phyloP scores from a whole-genome alignment of 2,797 vertebrate genomes.

The Orientallactaga sibirica region DNA sequence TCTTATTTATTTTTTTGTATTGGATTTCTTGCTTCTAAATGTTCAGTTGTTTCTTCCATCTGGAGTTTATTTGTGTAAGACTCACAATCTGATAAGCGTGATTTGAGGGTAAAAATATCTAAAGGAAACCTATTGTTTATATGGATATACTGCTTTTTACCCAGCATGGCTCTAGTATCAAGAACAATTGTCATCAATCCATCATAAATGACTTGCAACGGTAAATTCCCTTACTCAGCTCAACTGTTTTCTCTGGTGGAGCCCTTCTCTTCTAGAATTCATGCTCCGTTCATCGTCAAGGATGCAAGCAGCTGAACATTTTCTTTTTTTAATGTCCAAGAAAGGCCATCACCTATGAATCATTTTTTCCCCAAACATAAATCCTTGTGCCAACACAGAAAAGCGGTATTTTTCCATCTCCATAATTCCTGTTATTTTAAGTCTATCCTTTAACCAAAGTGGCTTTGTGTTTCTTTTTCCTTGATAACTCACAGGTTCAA shows the following conservation, averaged over 20 bases:
- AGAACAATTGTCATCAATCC: conserved; percentile 19
- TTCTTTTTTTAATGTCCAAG: conserved; percentile 73
- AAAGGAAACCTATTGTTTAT: conserved; percentile 48
- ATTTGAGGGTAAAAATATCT: conserved; percentile 39
- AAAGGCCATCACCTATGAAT: conserved; percentile 86
- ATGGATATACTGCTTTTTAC: conserved; percentile 39
- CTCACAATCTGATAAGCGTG: conserved; percentile 54
- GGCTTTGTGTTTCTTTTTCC: conserved; percentile 86
- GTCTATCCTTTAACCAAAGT: conserved; percentile 87
- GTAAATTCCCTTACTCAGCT: background rate
- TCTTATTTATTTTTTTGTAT: background rate
- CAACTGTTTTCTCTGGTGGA: background rate
- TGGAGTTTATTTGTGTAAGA: conserved; percentile 67
- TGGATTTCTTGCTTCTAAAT: conserved; percentile 43
- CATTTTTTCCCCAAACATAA: conserved; percentile 88
- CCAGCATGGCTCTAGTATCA: conserved; percentile 28
- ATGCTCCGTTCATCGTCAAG: conserved; percentile 66
- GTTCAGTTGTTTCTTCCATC: conserved; percentile 59
- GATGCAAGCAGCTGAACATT: conserved; percentile 49
- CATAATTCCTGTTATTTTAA: conserved; percentile 88
- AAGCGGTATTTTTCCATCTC: conserved; percentile 87
- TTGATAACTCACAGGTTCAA: conserved; percentile 89
- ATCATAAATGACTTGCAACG: conserved; percentile 7
- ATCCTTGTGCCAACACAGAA: conserved; percentile 86
- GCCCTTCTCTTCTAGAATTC: background rate